Evolutionary conservation across 2,888 invertebrate genomes (phyloP), one percentile per base, ranked within the genome.

Genomic region (Adelognathus sp.): DNA sequence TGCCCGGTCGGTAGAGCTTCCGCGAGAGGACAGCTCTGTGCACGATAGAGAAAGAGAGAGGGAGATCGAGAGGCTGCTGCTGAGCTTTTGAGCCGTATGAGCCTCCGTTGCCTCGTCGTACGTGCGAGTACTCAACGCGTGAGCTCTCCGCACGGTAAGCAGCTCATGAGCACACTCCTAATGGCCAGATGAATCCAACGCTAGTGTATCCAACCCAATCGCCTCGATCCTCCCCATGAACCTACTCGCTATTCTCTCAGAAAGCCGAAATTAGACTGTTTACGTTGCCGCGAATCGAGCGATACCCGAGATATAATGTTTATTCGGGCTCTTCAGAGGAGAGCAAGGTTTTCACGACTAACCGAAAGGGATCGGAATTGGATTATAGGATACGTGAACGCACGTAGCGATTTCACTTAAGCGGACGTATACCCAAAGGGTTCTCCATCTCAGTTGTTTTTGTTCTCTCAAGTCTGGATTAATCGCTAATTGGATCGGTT

Each of bases 261-360:
- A 24, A 14, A 18, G 50, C 50, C 7, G 21, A 46, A 56, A 58
- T 56, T 31, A 46, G 33, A 69, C 50, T 69, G 69, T 58, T 69
- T 44, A 58, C 39, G 18, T 69, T 31, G 31, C 69, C 31, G 9
- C 11, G 21, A 58, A 56, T n/a, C 46, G 41, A 58, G 29, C 44
- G 21, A 44, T 41, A 29, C 31, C 36, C 24, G 1, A 5, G 21
- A 29, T n/a, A 44, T 69, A 58, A 58, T 33, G 58, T 46, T 69
- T 69, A 24, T 31, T 58, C 33, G 44, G 31, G 21, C 21, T 58
- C 21, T 1, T 21, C 2, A 0, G n/a, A 24, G 56, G 18, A 21
- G 33, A 11, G n/a, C n/a, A n/a, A n/a, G n/a, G n/a, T 69, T 58
- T 44, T 7, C 27, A 44, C 44, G 46, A 18, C 9, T 11, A 14